Conservation (phyloP, 2,888 invertebrate species). For the Leptodirus hochenwartii region DNA sequence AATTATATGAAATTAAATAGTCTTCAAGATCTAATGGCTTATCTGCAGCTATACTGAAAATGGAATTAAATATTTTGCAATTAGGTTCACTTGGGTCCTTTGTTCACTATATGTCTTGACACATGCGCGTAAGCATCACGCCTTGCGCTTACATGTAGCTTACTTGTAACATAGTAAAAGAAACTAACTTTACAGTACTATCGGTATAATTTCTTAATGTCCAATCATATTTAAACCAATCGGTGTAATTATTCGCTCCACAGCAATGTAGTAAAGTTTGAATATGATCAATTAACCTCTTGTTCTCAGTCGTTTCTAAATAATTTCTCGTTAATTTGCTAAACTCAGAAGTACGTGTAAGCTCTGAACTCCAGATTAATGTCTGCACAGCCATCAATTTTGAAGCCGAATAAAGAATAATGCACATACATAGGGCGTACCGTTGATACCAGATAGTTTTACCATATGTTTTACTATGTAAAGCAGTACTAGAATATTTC, state of each 20-base stretch:
- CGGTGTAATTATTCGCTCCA: conserved; percentile 15
- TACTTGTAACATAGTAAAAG: conserved; percentile 1
- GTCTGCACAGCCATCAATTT: conserved; percentile 7
- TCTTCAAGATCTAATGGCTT: no score
- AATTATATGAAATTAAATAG: no score
- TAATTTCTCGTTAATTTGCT: no score
- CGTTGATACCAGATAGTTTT: conserved; percentile 17
- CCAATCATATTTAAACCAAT: conserved; percentile 17
- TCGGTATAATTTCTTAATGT: not conserved
- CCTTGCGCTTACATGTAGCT: not conserved
- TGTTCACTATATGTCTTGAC: no score
- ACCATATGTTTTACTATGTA: conserved; percentile 14
- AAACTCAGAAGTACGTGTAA: conserved; percentile 12
- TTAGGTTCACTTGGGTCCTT: no score
- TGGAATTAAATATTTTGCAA: no score
- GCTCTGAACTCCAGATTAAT: conserved; percentile 9
- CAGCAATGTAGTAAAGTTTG: conserved; percentile 19
- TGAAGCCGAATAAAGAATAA: conserved; percentile 11
- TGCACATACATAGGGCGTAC: conserved; percentile 14
- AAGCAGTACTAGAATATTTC: conserved; percentile 12
- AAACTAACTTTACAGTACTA: not conserved
- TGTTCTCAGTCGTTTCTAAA: conserved; percentile 12
- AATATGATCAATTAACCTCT: conserved; percentile 16
- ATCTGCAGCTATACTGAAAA: no score
- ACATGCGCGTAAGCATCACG: not conserved